Evolutionary conservation across 2,113 vertebrate genomes (phyloP).

Genomic region (Ptilorrhoa leucosticta): DNA sequence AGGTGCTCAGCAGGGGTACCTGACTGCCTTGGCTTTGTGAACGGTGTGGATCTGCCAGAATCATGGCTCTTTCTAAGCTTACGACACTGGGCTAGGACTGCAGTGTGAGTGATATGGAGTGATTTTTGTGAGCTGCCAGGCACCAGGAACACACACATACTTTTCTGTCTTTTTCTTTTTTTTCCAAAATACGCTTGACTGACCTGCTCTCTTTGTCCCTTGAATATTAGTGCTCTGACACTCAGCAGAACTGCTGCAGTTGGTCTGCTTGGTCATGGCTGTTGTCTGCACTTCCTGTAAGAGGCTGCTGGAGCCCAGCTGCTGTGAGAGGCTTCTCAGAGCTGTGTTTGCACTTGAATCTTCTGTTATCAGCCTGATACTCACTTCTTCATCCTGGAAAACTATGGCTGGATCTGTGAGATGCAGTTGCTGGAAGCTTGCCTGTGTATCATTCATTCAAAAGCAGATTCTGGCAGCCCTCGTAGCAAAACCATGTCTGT

Average conservation of each 20-base stretch:
- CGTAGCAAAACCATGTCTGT: background rate
- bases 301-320: background rate
- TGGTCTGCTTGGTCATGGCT: background rate
- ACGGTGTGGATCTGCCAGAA: accelerated
- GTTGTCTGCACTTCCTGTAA: background rate
- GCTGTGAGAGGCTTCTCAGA: background rate
- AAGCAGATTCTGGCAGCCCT: background rate
- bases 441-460: background rate
- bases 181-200: background rate
- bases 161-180: background rate
- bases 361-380: background rate
- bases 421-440: background rate
- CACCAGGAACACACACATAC: accelerated
- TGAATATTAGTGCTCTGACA: background rate
- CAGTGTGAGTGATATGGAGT: background rate
- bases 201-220: background rate
- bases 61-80: background rate
- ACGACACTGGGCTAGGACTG: background rate
- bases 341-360: background rate
- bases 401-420: background rate
- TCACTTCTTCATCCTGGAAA: background rate
- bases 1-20: background rate
- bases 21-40: background rate
- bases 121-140: background rate
- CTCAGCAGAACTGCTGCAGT: background rate